phyloP scores from a whole-genome alignment of 2,797 vertebrate genomes.

The Neostethus bicornis region DNA sequence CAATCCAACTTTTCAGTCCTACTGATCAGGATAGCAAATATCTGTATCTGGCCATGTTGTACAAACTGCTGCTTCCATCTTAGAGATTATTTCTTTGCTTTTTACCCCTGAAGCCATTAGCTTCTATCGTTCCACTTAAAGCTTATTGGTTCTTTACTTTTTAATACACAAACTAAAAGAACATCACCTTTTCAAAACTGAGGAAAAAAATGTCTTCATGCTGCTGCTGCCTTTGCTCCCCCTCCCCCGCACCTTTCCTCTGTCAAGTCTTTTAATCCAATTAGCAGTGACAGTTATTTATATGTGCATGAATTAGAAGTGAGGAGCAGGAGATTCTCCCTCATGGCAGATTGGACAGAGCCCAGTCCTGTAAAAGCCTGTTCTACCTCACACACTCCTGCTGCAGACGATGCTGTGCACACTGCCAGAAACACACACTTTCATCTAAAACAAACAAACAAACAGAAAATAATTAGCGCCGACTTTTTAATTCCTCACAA shows the following conservation, averaged over 20 bases:
- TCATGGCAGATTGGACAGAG: conserved; percentile 59
- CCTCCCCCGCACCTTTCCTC: conserved; percentile 25
- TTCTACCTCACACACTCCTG: conserved; percentile 27
- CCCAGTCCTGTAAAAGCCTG: conserved; percentile 59
- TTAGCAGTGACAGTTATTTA: conserved; percentile 75
- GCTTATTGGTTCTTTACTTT: not conserved
- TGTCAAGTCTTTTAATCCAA: conserved; percentile 67
- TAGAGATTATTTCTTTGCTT: no score
- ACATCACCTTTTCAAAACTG: not conserved
- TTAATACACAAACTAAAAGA: not conserved
- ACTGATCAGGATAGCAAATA: no score
- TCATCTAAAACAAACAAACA: conserved; percentile 12
- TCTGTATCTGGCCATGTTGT: no score
- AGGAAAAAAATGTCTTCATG: conserved; percentile 26
- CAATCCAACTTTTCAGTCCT: no score
- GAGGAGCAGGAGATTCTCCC: conserved; percentile 62
- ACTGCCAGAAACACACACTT: conserved; percentile 18
- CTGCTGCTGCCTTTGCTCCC: conserved; percentile 20
- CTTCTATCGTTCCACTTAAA: not conserved
- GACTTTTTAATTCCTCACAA: not conserved
- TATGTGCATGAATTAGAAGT: conserved; percentile 74
- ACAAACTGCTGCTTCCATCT: no score
- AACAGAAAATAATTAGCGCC: conserved; percentile 9
- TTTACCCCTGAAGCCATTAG: not conserved
- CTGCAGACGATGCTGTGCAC: conserved; percentile 12